Evolutionary conservation across 2,113 vertebrate species (phyloP), one percentile per base, ranked within the genome.

Genomic region (Rutilus rutilus): DNA sequence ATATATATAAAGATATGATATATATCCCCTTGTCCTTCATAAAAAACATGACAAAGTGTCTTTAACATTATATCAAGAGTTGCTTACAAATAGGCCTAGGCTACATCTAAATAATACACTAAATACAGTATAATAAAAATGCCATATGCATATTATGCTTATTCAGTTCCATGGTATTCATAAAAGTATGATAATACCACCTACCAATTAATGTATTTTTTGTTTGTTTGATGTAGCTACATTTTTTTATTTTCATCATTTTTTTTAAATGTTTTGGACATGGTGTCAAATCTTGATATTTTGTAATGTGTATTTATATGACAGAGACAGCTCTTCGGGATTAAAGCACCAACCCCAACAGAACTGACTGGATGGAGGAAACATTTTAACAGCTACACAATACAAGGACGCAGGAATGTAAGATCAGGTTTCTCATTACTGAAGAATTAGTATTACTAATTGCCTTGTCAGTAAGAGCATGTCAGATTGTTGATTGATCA

Each of bases 311-410:
- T 87, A 23, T 71, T 19, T 62, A 27, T 57, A 5, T 87, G 52
- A 27, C 89, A 94, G 93, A 93, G 23, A 60, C 92, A 93, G 88
- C 86, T 93, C 42, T 89, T 93, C 82, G 90, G 92, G 2, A 90
- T 92, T 2, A 67, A 94, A 30, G 67, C 85, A 0, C 90, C 93
- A 0, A 36, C 71, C 30, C 71, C 90, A 42, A 64, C 39, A 15
- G 77, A 93, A 12, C 89, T 94, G 77, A 94, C 82, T 5, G 92
- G 93, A 52, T 93, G 86, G 90, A 93, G 92, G 87, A 94, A 92
- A 69, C 86, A 92, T 85, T 93, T 94, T 17, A 94, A 94, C 73
- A 93, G 92, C 90, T 94, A 92, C 88, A 93, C 92, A 1, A 69
- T 89, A 81, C 87, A 87, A 60, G 92, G 93, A 0, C 85, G 92